Evolutionary conservation across 2,888 invertebrate species (phyloP).

Genomic region (Keiferia lycopersicella): DNA sequence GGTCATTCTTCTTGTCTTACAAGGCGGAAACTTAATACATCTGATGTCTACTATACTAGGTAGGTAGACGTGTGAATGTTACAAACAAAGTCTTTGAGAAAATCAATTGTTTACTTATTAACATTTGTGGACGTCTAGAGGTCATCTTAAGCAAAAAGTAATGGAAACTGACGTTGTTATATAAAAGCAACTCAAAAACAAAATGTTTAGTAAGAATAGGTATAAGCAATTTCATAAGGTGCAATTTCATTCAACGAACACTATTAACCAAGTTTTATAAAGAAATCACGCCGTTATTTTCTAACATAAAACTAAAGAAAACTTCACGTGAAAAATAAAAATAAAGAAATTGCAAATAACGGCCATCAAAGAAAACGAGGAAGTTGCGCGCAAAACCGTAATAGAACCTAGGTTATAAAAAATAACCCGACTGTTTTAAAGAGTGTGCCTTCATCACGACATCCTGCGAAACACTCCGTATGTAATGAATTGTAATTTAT

Average conservation of each 20-base stretch:
- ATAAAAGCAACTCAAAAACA: neutral
- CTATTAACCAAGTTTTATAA: constrained; percentile 6
- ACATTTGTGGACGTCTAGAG: neutral
- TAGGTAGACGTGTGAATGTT: neutral
- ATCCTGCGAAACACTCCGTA: constrained; percentile 74
- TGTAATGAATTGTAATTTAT: constrained; percentile 74
- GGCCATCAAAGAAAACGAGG: constrained; percentile 46
- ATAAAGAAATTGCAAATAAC: constrained; percentile 32
- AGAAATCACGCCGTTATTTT: neutral
- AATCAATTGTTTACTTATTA: neutral
- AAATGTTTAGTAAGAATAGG: neutral
- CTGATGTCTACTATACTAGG: neutral
- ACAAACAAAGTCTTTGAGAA: neutral
- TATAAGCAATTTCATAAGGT: neutral
- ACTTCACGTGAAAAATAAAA: constrained; percentile 32
- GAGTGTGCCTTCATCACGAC: constrained; percentile 67
- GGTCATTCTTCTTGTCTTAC: constrained; percentile 18
- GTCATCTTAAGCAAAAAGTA: neutral
- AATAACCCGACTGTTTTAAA: constrained; percentile 48
- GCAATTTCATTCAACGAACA: neutral
- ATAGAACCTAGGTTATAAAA: constrained; percentile 50
- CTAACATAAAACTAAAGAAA: constrained; percentile 7
- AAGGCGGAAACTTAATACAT: constrained; percentile 9
- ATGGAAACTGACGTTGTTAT: neutral
- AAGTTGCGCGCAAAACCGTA: constrained; percentile 46